Evolutionary conservation across 2,113 vertebrate genomes (phyloP).

Genomic region (Castor canadensis): DNA sequence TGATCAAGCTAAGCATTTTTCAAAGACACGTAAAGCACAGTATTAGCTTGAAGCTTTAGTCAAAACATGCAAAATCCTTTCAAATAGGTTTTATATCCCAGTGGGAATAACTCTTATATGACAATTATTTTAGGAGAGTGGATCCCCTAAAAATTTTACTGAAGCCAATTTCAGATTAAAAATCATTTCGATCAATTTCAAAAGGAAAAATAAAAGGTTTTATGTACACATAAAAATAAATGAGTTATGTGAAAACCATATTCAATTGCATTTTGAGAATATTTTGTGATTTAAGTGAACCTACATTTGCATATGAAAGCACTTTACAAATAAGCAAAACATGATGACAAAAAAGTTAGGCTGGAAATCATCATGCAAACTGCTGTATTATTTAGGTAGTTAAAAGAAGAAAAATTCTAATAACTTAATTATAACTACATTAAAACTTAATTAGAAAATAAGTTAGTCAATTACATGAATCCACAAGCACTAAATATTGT

Average conservation of each 20-base stretch:
- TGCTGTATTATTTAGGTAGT: slow-evolving; percentile 75
- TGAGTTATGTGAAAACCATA: slow-evolving; percentile 3
- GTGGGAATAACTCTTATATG: background rate
- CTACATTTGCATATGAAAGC: slow-evolving; percentile 31
- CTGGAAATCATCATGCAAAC: slow-evolving; percentile 69
- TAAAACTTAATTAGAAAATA: slow-evolving; percentile 88
- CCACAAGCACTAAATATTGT: slow-evolving; percentile 83
- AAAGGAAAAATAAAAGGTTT: background rate
- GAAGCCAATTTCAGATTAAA: slow-evolving; percentile 46
- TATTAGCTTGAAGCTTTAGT: background rate
- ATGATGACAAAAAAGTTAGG: slow-evolving; percentile 29
- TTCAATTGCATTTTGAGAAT: slow-evolving; percentile 23
- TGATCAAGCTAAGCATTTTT: background rate
- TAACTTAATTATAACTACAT: slow-evolving; percentile 85
- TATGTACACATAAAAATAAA: slow-evolving; percentile 27
- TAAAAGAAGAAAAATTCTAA: slow-evolving; percentile 83
- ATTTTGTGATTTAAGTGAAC: slow-evolving; percentile 59
- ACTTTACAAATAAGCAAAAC: slow-evolving; percentile 56
- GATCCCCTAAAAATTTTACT: slow-evolving; percentile 18
- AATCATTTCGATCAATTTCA: background rate
- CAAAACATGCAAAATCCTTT: background rate
- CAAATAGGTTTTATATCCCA: slow-evolving; percentile 13
- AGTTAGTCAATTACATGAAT: slow-evolving; percentile 86
- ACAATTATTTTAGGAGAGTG: slow-evolving; percentile 29
- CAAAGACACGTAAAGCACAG: background rate